Percentiles rank a stretch among this genome's conserved stretches.
Evolutionary conservation across 1,140 invertebrate genomes (phyloP).

Genomic region (Drosophila nebulosa): DNA sequence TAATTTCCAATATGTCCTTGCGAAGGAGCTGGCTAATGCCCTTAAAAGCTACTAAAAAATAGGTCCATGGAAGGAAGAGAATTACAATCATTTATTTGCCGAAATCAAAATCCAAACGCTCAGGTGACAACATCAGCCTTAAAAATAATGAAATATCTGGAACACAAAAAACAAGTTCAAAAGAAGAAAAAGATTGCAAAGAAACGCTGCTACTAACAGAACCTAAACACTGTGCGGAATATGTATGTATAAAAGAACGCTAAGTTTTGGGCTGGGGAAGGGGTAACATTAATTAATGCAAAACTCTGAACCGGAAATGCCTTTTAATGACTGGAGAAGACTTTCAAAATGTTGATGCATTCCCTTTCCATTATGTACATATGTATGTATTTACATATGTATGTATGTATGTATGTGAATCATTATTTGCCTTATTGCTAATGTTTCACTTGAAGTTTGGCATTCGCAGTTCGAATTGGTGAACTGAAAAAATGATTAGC

Average conservation of each 20-base stretch:
- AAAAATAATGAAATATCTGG: background rate
- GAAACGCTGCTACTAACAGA: background rate
- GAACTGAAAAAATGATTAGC: slow-evolving; percentile 30
- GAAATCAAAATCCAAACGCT: background rate
- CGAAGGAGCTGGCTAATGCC: no score
- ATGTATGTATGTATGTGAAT: background rate
- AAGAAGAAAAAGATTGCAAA: background rate
- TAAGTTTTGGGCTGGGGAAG: background rate
- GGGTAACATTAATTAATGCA: background rate
- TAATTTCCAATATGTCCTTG: no score
- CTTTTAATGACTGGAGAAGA: background rate
- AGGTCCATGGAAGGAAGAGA: no score
- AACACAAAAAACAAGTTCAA: background rate
- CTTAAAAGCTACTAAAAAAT: no score
- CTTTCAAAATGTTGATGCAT: background rate
- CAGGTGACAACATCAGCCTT: background rate
- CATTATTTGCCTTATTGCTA: background rate
- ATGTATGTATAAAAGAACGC: background rate
- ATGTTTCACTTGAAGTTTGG: background rate
- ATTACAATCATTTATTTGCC: no score
- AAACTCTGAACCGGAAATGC: background rate
- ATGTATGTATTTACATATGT: no score
- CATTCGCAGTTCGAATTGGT: background rate
- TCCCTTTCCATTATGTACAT: no score
- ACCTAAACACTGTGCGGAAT: background rate